Evolutionary conservation across 2,113 vertebrate genomes (phyloP), one percentile per base, ranked within the genome.

Genomic region (Microcebus ravelobensis): DNA sequence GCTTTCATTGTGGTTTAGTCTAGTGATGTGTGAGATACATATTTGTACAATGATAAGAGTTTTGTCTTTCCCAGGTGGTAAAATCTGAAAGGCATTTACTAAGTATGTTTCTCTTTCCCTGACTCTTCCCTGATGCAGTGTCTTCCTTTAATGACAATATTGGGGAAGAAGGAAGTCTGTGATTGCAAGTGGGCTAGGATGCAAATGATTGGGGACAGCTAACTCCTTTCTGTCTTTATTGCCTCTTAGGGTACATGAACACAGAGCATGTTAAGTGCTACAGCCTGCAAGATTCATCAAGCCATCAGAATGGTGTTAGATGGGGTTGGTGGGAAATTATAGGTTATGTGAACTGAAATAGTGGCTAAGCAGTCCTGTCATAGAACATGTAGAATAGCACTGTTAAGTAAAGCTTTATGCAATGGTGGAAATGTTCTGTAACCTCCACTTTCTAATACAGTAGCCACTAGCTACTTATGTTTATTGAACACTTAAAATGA

Each of bases 61-160:
- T 89, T 31, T 45, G 5, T 73, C 81, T 94, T 65, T 50, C 45
- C 84, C 18, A 57, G 29, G 1, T 74, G 15, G n/a, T 63, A 76
- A 96, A 96, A 92, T 85, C 27, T 89, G 29, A 73, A 93, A 90
- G 93, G 10, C 23, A 90, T 70, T 45, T 39, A 9, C 39, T 50
- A 68, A 74, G 67, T 82, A 71, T 4, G 45, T 29, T 20, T 73
- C 42, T 87, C n/a, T 93, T 86, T 77, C 11, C 34, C 4, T 42
- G 63, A 76, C 31, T n/a, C 50, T 65, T 77, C 36, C 73, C 45
- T 67, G 45, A n/a, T 88, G 67, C 29, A 57, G 0, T 73, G 25
- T 87, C 34, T 92, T 85, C 34, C n/a, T 80, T 85, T 67, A 96
- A 50, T 63, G 59, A 90, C 45, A 83, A 2, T 77, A 42, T 65